Conservation (phyloP, 1,140 invertebrate genomes). For the Drosophila jambulina region DNA sequence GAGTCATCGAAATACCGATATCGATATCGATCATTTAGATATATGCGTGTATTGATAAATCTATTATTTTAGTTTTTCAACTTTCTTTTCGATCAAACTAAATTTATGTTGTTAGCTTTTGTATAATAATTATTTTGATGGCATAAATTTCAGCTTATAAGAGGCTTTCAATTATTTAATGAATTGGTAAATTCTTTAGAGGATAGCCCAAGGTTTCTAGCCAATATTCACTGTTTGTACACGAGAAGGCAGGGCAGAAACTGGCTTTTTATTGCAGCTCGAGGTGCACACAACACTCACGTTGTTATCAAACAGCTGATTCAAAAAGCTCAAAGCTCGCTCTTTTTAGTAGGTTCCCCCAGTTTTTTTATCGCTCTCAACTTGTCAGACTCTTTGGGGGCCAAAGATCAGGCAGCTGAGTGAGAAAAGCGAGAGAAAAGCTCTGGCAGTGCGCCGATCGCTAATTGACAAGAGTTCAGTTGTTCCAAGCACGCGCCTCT, state of each 20-base stretch:
- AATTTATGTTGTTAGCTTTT: too few species aligned
- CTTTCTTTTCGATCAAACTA: too few species aligned
- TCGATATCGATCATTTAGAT: too few species aligned
- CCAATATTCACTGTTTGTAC: conserved; percentile 12
- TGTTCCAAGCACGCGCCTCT: conserved; percentile 28
- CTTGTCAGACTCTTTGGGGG: conserved; percentile 9
- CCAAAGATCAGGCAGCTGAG: conserved; percentile 34
- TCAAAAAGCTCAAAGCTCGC: conserved; percentile 40
- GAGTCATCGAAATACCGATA: too few species aligned
- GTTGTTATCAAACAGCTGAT: conserved; percentile 44
- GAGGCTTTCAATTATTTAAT: background rate
- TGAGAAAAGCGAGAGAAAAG: conserved; percentile 19
- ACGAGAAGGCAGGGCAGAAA: conserved; percentile 5
- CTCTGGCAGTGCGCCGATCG: conserved; percentile 36
- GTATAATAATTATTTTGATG: too few species aligned
- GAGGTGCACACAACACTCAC: background rate
- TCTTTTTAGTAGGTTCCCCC: conserved; percentile 1
- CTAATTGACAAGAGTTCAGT: conserved; percentile 41
- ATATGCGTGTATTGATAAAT: too few species aligned
- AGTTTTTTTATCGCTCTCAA: background rate
- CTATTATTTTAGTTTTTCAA: too few species aligned
- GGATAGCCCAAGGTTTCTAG: background rate
- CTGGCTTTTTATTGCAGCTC: conserved; percentile 5
- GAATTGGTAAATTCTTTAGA: background rate
- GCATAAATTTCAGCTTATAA: background rate